These are phyloP conservation scores for Saturnia pavonia DNA, from an alignment of 2,888 invertebrate species.

Conservation along the genomic window DNA sequence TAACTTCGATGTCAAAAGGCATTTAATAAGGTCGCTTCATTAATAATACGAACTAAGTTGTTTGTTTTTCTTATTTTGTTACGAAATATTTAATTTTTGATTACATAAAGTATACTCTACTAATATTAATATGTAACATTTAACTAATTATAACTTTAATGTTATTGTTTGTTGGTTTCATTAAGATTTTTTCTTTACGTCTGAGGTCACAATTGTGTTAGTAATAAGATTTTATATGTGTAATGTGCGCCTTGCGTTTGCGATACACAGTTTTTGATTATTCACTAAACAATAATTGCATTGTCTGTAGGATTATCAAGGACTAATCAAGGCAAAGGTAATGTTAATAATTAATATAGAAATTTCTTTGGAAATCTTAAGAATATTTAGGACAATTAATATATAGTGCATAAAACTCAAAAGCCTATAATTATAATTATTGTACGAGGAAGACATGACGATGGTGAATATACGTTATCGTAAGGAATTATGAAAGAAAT, in stretches of 20 bases:
- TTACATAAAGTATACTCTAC: neutral
- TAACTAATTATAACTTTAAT: neutral
- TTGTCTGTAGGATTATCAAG: neutral
- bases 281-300: neutral
- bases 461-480: neutral
- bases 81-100: neutral
- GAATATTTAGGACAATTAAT: slow-evolving; percentile 6
- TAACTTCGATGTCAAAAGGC: too few relatives aligned
- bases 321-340: neutral
- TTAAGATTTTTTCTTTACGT: neutral
- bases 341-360: slow-evolving; percentile 10
- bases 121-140: neutral
- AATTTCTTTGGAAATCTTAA: neutral
- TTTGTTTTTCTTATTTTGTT: neutral
- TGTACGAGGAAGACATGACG: neutral
- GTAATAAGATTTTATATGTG: slow-evolving; percentile 4
- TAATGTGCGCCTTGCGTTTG: slow-evolving; percentile 3
- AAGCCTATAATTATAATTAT: neutral
- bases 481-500: neutral
- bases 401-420: slow-evolving; percentile 4
- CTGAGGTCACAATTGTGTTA: slow-evolving; percentile 8
- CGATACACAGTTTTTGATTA: neutral
- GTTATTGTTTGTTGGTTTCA: neutral
- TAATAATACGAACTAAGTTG: neutral
- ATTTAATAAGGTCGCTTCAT: neutral